Evolutionary conservation across 2,797 vertebrate genomes (phyloP).

Genomic region (Xenops minutus): DNA sequence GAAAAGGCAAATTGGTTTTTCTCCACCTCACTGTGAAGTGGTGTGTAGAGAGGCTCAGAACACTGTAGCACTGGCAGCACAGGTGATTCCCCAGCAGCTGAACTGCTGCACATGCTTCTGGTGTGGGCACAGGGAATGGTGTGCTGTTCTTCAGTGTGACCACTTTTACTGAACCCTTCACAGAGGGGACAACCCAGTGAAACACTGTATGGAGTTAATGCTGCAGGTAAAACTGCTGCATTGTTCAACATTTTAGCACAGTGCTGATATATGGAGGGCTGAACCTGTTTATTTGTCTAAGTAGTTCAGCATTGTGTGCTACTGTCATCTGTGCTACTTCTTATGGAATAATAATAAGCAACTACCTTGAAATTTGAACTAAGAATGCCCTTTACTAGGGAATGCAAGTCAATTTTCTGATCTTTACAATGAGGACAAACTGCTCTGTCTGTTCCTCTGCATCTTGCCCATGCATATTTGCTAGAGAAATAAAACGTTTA

Average conservation of each 20-base stretch:
- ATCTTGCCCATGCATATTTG: not conserved
- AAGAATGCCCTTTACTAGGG: not conserved
- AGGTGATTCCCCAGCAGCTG: not conserved
- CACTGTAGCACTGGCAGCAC: not conserved
- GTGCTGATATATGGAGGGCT: not conserved
- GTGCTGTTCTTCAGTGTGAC: too few species aligned
- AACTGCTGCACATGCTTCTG: accelerated
- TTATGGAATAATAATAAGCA: not conserved
- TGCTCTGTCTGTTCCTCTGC: not conserved
- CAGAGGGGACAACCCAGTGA: not conserved
- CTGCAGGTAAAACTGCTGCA: too few species aligned
- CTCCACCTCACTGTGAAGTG: not conserved
- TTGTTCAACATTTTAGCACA: not conserved
- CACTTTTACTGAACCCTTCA: not conserved
- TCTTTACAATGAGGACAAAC: not conserved
- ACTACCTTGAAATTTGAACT: not conserved
- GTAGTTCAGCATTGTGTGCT: not conserved
- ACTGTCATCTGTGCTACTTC: not conserved
- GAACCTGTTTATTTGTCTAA: not conserved
- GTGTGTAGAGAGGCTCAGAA: not conserved
- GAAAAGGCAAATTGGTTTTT: not conserved
- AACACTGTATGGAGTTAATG: accelerated
- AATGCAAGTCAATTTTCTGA: not conserved
- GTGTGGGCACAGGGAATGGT: accelerated
- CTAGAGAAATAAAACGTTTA: not conserved